phyloP scores from a whole-genome alignment of 1,140 invertebrate species.

The Pollicipes pollicipes region DNA sequence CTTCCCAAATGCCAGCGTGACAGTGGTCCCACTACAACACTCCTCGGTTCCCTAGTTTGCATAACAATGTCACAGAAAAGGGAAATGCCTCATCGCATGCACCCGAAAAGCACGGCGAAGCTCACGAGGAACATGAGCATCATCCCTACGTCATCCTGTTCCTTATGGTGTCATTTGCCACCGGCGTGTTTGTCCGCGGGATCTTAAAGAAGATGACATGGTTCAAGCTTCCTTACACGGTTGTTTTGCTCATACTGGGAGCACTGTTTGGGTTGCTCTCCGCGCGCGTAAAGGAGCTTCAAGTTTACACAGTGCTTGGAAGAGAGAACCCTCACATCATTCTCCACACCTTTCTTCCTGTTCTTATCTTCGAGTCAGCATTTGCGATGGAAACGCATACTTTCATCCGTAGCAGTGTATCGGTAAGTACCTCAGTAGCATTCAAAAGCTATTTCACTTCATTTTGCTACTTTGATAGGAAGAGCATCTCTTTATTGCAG shows the following conservation, averaged over 20 bases:
- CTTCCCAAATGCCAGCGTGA: neutral
- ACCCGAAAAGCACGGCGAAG: too few relatives aligned
- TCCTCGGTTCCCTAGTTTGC: neutral
- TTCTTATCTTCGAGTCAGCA: slow-evolving; percentile 33
- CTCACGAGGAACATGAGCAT: neutral
- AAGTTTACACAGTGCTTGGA: neutral
- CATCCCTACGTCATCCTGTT: neutral
- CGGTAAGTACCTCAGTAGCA: slow-evolving; percentile 15
- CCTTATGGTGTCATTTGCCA: neutral
- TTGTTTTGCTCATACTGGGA: neutral
- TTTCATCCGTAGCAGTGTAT: slow-evolving; percentile 26
- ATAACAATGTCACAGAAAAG: neutral
- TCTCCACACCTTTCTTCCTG: slow-evolving; percentile 6
- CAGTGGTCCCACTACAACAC: neutral
- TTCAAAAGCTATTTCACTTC: too few relatives aligned
- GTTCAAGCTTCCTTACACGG: neutral
- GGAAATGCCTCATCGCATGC: neutral
- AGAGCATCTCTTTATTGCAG: too few relatives aligned
- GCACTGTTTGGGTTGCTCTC: neutral
- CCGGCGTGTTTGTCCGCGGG: neutral
- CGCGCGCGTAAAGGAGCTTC: neutral
- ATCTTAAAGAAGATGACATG: neutral
- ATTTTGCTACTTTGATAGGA: too few relatives aligned
- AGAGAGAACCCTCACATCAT: neutral
- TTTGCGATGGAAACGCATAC: slow-evolving; percentile 30